These are phyloP conservation scores for Amiota minor DNA, from an alignment of 2,888 invertebrate genomes.

Conservation along the genomic window DNA sequence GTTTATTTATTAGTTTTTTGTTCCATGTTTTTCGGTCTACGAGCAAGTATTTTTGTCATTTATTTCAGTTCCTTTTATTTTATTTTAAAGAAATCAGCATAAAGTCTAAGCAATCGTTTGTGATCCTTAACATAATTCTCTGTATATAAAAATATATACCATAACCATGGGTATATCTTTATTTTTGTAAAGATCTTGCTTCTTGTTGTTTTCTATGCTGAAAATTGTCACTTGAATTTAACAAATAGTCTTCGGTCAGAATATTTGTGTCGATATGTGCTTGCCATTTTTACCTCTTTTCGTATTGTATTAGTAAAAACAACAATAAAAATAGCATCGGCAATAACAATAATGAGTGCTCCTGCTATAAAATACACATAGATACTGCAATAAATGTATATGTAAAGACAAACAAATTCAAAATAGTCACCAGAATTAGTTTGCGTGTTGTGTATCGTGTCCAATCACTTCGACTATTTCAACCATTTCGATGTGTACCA, in stretches of 20 bases:
- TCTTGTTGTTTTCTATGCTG: neutral
- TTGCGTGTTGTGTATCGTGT: neutral
- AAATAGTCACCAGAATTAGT: slow-evolving; percentile 18
- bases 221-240: slow-evolving; percentile 11
- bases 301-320: no score
- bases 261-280: no score
- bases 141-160: neutral
- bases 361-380: neutral
- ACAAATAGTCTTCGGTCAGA: slow-evolving; percentile 15
- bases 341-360: no score
- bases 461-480: slow-evolving; percentile 32
- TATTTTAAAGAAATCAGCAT: slow-evolving; percentile 22
- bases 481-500: neutral
- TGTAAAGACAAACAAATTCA: slow-evolving; percentile 8
- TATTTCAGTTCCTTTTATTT: slow-evolving; percentile 14
- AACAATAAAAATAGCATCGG: no score
- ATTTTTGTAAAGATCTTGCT: neutral
- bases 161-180: slow-evolving; percentile 23
- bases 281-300: no score
- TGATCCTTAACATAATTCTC: neutral
- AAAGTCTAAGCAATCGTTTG: neutral
- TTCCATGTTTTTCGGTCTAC: neutral
- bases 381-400: neutral
- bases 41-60: slow-evolving; percentile 24
- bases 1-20: slow-evolving; percentile 64